Conservation (phyloP, 2,888 invertebrate genomes). For the Caenorhabditis sp. region DNA sequence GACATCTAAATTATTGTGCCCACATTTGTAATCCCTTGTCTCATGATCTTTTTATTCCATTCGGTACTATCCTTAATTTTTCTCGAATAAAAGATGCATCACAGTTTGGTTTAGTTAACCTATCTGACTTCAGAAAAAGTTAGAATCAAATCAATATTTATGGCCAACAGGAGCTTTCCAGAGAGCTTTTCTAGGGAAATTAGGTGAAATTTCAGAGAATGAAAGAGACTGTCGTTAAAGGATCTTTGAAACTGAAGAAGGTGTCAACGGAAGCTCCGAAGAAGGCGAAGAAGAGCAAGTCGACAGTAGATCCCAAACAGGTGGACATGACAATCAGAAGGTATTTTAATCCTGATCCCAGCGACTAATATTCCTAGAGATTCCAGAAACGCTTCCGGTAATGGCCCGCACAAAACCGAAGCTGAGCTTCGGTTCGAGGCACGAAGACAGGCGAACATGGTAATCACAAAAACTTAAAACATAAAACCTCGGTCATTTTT, state of each 20-base stretch:
- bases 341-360: not conserved
- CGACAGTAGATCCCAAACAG: slow-evolving; percentile 68
- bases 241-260: slow-evolving; percentile 77
- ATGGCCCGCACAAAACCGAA: slow-evolving; percentile 76
- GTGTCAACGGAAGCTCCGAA: slow-evolving; percentile 52
- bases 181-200: not conserved
- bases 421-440: slow-evolving; percentile 82
- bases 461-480: slow-evolving; percentile 23
- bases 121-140: not conserved
- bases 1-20: slow-evolving; percentile 28
- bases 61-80: slow-evolving; percentile 15
- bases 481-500: slow-evolving; percentile 4
- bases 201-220: slow-evolving; percentile 30
- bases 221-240: slow-evolving; percentile 72
- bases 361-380: slow-evolving; percentile 37
- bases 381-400: slow-evolving; percentile 57
- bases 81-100: slow-evolving; percentile 44
- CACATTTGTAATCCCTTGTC: slow-evolving; percentile 37
- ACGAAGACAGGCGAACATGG: slow-evolving; percentile 78
- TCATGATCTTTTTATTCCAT: slow-evolving; percentile 46
- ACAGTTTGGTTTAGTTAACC: not conserved
- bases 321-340: slow-evolving; percentile 70
- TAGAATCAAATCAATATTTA: not conserved
- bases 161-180: no score
- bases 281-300: slow-evolving; percentile 73